Evolutionary conservation across 2,113 vertebrate species (phyloP).

Genomic region (Ceyx margarethae): DNA sequence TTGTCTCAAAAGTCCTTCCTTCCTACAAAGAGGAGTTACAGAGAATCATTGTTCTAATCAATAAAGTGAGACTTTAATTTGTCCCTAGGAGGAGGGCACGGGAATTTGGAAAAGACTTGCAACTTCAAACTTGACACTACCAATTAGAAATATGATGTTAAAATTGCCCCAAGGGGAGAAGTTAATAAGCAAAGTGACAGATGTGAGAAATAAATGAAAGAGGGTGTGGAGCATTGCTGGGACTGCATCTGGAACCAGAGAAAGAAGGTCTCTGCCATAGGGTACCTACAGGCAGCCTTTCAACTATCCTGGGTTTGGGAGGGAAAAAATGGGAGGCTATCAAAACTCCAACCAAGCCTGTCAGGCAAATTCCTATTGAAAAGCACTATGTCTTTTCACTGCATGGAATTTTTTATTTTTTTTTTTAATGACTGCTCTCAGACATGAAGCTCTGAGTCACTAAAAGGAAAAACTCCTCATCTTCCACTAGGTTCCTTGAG

Average conservation of each 20-base stretch:
- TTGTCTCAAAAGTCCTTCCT: neutral
- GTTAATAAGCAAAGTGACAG: neutral
- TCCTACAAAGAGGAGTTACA: neutral
- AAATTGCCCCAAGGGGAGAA: slow-evolving; percentile 13
- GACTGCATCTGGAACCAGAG: neutral
- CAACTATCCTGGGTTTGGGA: neutral
- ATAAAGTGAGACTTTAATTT: neutral
- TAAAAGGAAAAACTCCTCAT: neutral
- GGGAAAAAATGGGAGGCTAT: neutral
- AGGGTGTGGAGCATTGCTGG: neutral
- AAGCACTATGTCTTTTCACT: neutral
- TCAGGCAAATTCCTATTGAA: neutral
- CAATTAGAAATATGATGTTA: slow-evolving; percentile 18
- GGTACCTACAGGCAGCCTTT: neutral
- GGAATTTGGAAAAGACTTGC: neutral
- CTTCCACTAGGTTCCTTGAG: neutral
- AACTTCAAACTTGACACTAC: slow-evolving; percentile 16
- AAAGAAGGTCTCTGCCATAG: neutral
- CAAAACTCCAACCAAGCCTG: neutral
- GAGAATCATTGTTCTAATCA: neutral
- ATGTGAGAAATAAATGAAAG: neutral
- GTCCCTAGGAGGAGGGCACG: neutral
- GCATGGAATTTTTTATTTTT: neutral
- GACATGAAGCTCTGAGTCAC: neutral
- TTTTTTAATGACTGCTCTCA: neutral